Evolutionary conservation across 2,888 invertebrate species (phyloP), one percentile per base, ranked within the genome.

Genomic region (Coenonympha glycerion): DNA sequence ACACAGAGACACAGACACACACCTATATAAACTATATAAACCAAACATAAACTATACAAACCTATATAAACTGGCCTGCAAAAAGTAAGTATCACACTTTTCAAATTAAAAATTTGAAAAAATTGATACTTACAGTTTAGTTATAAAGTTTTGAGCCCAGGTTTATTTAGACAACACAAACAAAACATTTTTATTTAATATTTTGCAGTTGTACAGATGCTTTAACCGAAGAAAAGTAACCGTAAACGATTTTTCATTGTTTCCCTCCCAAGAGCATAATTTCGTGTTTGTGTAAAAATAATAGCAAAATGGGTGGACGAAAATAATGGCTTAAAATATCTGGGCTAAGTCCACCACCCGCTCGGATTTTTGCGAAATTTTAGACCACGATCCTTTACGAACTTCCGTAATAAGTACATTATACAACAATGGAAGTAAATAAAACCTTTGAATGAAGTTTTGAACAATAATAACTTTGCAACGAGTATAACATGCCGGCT

Each of bases 381-480:
- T 44, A 40, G 34, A 48, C 45, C 39, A 22, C 26, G 47, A 51
- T 54, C 54, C 45, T 54, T 49, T 50, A 51, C 47, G 33, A 54
- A 51, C 51, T 51, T 51, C 54, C 51, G 51, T 39, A 13, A 36
- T 26, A 55, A 47, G n/a, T n/a, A n/a, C n/a, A n/a, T n/a, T n/a
- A n/a, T n/a, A n/a, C n/a, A 47, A 56, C 55, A 56, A 56, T 50
- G 37, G 30, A 30, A 45, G 42, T 47, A 31, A 39, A 49, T 51
- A 49, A 48, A 53, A 34, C 47, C 52, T 45, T 50, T 53, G 53
- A 50, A 56, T 44, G 41, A 39, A 39, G 22, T 24, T 39, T 39
- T n/a, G 19, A 21, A 44, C 41, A 44, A 56, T 50, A 56, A 53
- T 56, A 51, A 51, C 48, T 55, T 31, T 48, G 48, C 34, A 50